Conservation (phyloP, 2,888 invertebrate species). For the Plebejus argus region DNA sequence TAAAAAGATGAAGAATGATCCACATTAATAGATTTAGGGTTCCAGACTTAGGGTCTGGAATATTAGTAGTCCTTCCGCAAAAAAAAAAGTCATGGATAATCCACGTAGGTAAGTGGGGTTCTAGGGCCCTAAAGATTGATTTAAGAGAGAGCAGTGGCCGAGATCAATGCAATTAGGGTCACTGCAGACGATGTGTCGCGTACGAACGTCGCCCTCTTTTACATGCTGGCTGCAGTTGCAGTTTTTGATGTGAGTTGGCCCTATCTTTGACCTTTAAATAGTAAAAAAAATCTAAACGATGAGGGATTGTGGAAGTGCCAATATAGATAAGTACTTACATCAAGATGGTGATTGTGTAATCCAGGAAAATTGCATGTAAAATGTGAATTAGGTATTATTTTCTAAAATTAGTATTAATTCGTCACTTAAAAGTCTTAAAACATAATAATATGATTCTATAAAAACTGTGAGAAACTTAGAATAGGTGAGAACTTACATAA, state of each 20-base stretch:
- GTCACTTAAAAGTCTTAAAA: too few species aligned
- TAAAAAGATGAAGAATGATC: too few species aligned
- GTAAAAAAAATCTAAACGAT: neutral
- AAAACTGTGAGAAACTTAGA: too few species aligned
- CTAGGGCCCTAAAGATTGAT: slow-evolving; percentile 76
- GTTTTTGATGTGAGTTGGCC: neutral
- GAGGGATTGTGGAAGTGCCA: neutral
- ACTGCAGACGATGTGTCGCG: slow-evolving; percentile 65
- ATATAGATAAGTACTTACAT: neutral
- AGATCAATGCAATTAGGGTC: slow-evolving; percentile 75
- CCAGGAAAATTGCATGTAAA: neutral
- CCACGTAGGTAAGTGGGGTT: slow-evolving; percentile 68
- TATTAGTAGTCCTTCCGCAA: neutral
- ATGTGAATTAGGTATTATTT: too few species aligned
- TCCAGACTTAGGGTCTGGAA: too few species aligned
- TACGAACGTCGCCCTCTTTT: slow-evolving; percentile 51
- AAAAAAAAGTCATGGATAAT: slow-evolving; percentile 40
- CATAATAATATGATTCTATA: too few species aligned
- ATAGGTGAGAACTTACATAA: neutral
- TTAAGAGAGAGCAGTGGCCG: slow-evolving; percentile 77
- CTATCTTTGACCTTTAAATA: neutral
- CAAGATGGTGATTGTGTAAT: neutral
- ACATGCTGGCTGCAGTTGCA: slow-evolving; percentile 32
- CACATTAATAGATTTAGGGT: too few species aligned
- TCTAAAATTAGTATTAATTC: too few species aligned